Evolutionary conservation across 2,113 vertebrate species (phyloP), one percentile per base, ranked within the genome.

Genomic region (Penelope pileata): DNA sequence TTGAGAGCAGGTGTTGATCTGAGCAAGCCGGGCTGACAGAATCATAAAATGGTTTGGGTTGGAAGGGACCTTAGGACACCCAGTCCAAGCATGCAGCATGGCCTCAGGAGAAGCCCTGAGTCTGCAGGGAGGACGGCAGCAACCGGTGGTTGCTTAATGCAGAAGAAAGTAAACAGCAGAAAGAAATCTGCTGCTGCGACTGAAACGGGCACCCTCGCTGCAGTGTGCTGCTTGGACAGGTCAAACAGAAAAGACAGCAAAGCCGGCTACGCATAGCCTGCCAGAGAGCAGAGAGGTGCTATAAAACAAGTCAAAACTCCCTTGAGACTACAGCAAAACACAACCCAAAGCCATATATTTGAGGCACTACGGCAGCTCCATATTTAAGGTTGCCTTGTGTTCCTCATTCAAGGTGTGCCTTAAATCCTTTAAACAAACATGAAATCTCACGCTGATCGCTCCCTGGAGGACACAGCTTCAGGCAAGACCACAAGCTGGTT

Each of bases 361-460:
- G 17, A 91, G 63, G 67, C 62, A 91, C 32, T 75, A 24, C 2
- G 42, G 66, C 73, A 83, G 30, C 32, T 93, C 48, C 26, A 30
- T 91, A 83, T 82, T 90, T 89, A 87, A 90, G 38, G 32, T 59
- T 91, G 45, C 38, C 79, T 54, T 45, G 34, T 90, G 73, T 69
- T 92, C 48, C 84, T 27, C 48, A 40, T 47, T 92, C 77, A 45
- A 86, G 90, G 30, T 40, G 32, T 80, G 59, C 45, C 54, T 92
- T 77, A 93, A 94, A 89, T 58, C 23, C 40, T 89, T 89, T 93
- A 84, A 91, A 90, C 70, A 95, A 88, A 94, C 67, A 83, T 56
- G 32, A 87, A 94, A 78, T 85, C n/a, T 85, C 40, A 59, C 43
- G 58, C 45, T 59, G 91, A 88, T 96, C 83, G 74, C 83, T 86